Evolutionary conservation across 1,140 invertebrate species (phyloP).

Genomic region (Saccostrea echinata): DNA sequence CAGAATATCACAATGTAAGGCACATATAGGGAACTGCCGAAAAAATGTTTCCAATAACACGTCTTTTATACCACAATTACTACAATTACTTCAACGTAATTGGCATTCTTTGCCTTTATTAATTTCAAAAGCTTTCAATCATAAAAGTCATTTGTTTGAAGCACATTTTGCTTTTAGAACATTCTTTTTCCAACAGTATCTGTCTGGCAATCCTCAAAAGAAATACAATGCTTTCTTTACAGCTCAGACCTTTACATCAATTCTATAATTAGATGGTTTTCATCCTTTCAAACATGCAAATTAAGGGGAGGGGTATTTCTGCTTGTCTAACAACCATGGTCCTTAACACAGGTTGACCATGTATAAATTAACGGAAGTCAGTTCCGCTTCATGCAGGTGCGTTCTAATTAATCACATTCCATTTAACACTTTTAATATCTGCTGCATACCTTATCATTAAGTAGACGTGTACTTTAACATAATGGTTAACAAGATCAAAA

Average conservation of each 20-base stretch:
- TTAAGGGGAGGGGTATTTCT: not conserved
- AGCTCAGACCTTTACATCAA: not conserved
- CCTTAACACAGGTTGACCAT: not conserved
- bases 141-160: not conserved
- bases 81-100: no score
- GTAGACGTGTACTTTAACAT: not conserved
- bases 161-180: not conserved
- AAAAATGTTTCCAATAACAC: no score
- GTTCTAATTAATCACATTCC: conserved; percentile 22
- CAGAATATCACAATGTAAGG: no score
- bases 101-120: no score
- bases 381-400: conserved; percentile 6
- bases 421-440: not conserved
- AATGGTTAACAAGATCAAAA: not conserved
- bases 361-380: conserved; percentile 10
- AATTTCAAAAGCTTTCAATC: no score
- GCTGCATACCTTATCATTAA: not conserved
- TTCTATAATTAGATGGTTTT: not conserved
- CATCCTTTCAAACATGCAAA: not conserved
- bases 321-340: not conserved
- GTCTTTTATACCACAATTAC: no score
- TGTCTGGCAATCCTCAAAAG: not conserved
- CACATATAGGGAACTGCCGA: no score
- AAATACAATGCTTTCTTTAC: not conserved
- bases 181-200: no score